Conservation (phyloP, 1,140 invertebrate genomes). For the Ctenoplectra terminalis region DNA sequence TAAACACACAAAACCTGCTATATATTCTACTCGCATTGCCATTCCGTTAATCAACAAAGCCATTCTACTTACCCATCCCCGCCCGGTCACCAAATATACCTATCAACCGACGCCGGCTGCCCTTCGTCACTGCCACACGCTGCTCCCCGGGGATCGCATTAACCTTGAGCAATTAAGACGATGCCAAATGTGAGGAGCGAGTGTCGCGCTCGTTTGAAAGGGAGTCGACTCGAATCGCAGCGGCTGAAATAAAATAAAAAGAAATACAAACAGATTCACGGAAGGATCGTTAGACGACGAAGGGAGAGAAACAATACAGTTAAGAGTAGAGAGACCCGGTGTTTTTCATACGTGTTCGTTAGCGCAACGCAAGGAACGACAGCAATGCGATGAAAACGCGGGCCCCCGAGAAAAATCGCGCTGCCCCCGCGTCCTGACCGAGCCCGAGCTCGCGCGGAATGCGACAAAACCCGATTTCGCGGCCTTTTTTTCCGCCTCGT, state of each 20-base stretch:
- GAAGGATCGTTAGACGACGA: neutral
- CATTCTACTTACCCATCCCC: no score
- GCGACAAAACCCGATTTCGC: slow-evolving; percentile 37
- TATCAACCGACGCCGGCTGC: neutral
- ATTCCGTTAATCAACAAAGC: no score
- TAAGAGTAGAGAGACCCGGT: neutral
- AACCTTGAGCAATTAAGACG: neutral
- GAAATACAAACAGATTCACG: neutral
- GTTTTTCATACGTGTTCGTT: slow-evolving; percentile 33
- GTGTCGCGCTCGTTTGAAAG: neutral
- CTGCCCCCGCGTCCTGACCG: neutral
- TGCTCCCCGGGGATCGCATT: neutral
- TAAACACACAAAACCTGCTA: no score
- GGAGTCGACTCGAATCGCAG: neutral
- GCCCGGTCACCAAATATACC: no score
- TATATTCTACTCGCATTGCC: no score
- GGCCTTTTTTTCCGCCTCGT: slow-evolving; percentile 29
- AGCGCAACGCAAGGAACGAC: neutral
- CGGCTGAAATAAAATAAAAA: neutral
- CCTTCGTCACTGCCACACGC: no score
- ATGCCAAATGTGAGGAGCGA: neutral
- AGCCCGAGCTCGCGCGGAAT: slow-evolving; percentile 16
- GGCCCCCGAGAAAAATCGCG: slow-evolving; percentile 18
- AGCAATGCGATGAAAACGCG: slow-evolving; percentile 40
- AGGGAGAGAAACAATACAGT: neutral